Base-by-base conservation (phyloP, 2,113 vertebrate genomes). In the Burhinus bistriatus region DNA sequence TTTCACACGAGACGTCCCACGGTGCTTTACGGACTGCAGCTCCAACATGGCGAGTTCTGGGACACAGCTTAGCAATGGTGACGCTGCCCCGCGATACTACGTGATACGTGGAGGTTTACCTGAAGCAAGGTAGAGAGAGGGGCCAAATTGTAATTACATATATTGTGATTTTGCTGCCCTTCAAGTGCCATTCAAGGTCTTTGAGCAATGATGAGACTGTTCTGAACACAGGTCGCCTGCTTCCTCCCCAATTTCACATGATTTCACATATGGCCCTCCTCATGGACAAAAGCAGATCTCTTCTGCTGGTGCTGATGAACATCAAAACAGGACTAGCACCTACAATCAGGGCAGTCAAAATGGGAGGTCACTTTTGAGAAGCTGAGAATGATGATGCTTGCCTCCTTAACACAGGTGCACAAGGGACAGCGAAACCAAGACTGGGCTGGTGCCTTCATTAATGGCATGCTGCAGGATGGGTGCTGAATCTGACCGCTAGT, bases 371-470 rank as follows among this genome's bases (percentile, higher is more conserved):
- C 44, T 73, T 82, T 25, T 34, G 57, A 83, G 55, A n/a, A 25
- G 10, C 29, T 75, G 66, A 87, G 30, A 40, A 62, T 3, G 10
- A 34, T 4, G 4, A 5, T 9, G 23, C 55, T 87, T 84, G 16
- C 10, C 36, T 70, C 9, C 18, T 66, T 78, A 34, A 30, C 14
- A 40, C 26, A n/a, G 36, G 15, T 23, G 22, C 40, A 64, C 5
- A 34, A 55, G 29, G 15, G 26, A 59, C 15, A 57, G 21, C 0
- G 1, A 77, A 58, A 76, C 49, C 0, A 0, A 52, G 54, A 68
- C 12, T 0, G 4, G 68, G 9, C 19, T 36, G 0, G 0, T 55
- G 26, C 27, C 38, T 68, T 51, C 42, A 13, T 55, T 55, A 47
- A 25, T 3, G 3, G 20, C 2, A 5, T 4, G 27, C 29, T 65